Base-by-base conservation (phyloP, 2,113 vertebrate genomes). In the Helogale parvula region DNA sequence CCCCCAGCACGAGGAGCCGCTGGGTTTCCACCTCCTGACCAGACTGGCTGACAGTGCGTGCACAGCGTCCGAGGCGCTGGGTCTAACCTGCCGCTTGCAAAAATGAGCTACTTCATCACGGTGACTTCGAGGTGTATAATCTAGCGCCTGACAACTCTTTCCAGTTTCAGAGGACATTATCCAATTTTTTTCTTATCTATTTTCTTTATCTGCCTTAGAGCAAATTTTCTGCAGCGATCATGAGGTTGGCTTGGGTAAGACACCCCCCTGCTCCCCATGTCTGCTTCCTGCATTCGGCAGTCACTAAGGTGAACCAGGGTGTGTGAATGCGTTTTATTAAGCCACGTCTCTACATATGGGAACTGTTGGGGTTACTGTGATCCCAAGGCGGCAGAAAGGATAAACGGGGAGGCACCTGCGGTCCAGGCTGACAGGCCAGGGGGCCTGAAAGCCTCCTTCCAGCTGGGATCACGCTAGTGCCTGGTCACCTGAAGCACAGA, bases 391-490 rank as follows among this genome's bases (percentile, higher is more conserved):
- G 38, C 2, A 68, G 25, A 89, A 23, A 31, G 27, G 31, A 6
- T 33, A 11, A 50, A 19, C 27, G 7, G 3, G 21, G 7, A 52
- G 3, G 19, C 33, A 54, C 66, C 19, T 9, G 50, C 50, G 54
- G 50, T 17, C 74, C 66, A 38, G 29, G 38, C 60, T 21, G 23
- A 66, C 19, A 50, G 5, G 14, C 65, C 66, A 57, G 69, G 69
- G 27, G 14, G 19, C 31, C 68, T 12, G 27, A 47, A 52, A 29
- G 41, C 8, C 68, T 76, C 45, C 60, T 38, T n/a, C 88, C 38
- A 4, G 16, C 4, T 1, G 23, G 17, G 77, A 21, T 31, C 63
- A 31, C 0, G 23, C 14, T 33, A 5, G 45, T 5, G 9, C 14
- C 19, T 2, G 14, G 2, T 33, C 38, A 25, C 54, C 63, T 66